phyloP scores from a whole-genome alignment of 2,797 vertebrate genomes.

The Dendrocincla fuliginosa region DNA sequence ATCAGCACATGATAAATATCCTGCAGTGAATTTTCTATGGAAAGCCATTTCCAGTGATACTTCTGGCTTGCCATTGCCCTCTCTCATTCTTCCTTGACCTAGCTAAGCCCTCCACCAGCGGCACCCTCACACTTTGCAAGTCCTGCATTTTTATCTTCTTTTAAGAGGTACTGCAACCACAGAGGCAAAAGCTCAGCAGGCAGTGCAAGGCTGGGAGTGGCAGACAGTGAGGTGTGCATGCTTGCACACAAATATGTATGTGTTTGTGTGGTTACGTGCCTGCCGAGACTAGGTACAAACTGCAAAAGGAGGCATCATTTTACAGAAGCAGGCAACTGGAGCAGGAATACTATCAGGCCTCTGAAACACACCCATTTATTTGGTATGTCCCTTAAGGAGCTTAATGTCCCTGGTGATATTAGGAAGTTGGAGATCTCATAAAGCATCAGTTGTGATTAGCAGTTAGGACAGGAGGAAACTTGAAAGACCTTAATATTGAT shows the following conservation, averaged over 20 bases:
- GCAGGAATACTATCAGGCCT: background rate
- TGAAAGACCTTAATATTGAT: background rate
- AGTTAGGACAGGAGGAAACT: background rate
- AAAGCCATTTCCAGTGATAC: background rate
- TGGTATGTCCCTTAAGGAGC: background rate
- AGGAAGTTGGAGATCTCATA: background rate
- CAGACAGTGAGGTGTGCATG: fast-evolving
- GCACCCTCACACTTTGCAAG: background rate
- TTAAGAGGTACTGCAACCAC: background rate
- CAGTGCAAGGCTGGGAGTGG: background rate
- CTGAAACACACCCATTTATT: background rate
- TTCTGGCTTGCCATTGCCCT: background rate
- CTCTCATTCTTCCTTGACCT: background rate
- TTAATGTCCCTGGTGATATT: background rate
- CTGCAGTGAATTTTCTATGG: background rate
- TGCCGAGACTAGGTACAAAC: background rate
- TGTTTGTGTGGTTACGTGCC: background rate
- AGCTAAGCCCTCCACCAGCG: background rate
- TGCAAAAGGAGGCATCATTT: background rate
- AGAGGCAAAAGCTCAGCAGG: fast-evolving
- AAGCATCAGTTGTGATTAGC: background rate
- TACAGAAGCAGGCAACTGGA: background rate
- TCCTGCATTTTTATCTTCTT: background rate
- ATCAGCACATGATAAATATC: background rate
- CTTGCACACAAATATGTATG: fast-evolving